Percentiles rank a stretch among this genome's conserved stretches.
Conservation (phyloP, 2,888 invertebrate species). For the Scaptomyza caliginosa region DNA sequence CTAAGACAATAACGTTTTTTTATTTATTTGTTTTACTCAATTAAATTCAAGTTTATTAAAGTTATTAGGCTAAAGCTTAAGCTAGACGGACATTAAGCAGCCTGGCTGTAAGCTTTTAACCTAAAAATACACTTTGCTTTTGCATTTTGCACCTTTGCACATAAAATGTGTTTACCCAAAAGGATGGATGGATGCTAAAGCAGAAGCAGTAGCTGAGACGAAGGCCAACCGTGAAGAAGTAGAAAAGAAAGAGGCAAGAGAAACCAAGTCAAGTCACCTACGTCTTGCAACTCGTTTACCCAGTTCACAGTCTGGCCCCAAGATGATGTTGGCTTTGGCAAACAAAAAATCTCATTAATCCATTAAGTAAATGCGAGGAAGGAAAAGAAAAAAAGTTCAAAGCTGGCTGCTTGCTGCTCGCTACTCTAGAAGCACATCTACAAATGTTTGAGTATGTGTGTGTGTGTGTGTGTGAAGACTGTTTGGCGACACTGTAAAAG, state of each 20-base stretch:
- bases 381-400: conserved; percentile 70
- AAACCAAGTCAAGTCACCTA: conserved; percentile 46
- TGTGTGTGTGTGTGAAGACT: conserved; percentile 51
- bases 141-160: conserved; percentile 58
- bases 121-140: conserved; percentile 39
- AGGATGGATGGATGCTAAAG: background rate
- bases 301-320: conserved; percentile 35
- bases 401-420: conserved; percentile 47
- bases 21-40: background rate
- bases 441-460: conserved; percentile 34
- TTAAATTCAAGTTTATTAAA: conserved; percentile 15
- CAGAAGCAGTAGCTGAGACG: too few species aligned
- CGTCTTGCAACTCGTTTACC: conserved; percentile 17
- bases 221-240: conserved; percentile 2
- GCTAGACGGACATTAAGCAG: conserved; percentile 19
- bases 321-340: conserved; percentile 70
- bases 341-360: conserved; percentile 79
- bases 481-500: conserved; percentile 69
- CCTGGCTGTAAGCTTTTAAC: conserved; percentile 33
- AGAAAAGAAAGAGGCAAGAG: background rate
- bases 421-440: conserved; percentile 46
- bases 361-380: conserved; percentile 74
- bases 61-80: conserved; percentile 11
- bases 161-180: conserved; percentile 63
- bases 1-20: too few species aligned